These are phyloP conservation scores for Heliconius hortense DNA, from an alignment of 2,888 invertebrate genomes.

Conservation along the genomic window DNA sequence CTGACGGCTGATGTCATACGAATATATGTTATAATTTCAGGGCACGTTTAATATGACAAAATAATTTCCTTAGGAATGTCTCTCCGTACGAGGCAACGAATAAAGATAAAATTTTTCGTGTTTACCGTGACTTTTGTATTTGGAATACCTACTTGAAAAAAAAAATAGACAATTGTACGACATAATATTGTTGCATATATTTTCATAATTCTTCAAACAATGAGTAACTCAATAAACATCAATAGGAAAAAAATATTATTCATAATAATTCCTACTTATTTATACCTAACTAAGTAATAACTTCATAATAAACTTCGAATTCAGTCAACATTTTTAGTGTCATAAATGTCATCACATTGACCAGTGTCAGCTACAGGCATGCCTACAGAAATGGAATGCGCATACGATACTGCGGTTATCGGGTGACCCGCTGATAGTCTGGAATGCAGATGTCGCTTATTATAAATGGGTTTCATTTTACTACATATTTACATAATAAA, in stretches of 20 bases:
- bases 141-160: not conserved
- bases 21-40: slow-evolving; percentile 57
- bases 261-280: not conserved
- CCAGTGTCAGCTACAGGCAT: slow-evolving; percentile 22
- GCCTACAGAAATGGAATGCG: slow-evolving; percentile 44
- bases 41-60: slow-evolving; percentile 42
- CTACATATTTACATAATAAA: slow-evolving; percentile 15
- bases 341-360: slow-evolving; percentile 5
- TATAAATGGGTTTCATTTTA: slow-evolving; percentile 45
- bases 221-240: not conserved
- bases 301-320: not conserved
- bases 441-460: slow-evolving; percentile 45
- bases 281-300: not conserved
- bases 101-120: not conserved
- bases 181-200: not conserved
- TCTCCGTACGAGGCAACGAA: not conserved
- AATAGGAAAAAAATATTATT: slow-evolving; percentile 5
- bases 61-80: not conserved
- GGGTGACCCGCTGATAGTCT: slow-evolving; percentile 49
- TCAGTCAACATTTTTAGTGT: not conserved
- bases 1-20: slow-evolving; percentile 70
- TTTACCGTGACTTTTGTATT: not conserved
- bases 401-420: slow-evolving; percentile 51
- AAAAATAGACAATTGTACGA: no score
- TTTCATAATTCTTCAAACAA: not conserved